Base-by-base conservation (phyloP, 2,113 vertebrate genomes). In the Sialia sialis region DNA sequence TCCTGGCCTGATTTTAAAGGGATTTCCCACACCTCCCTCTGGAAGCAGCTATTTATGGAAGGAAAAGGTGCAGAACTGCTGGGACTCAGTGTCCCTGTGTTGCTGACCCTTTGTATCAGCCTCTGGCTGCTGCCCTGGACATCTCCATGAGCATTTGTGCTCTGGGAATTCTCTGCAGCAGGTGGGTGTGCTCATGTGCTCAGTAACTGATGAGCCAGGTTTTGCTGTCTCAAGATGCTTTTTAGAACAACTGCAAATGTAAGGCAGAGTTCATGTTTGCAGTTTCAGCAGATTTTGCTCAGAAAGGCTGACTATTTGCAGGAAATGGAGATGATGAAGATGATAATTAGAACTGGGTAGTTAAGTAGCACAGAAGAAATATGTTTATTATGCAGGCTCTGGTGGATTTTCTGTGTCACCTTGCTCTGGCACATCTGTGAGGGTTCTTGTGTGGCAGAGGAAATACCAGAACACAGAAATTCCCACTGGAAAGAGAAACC, bases 1-100 rank as follows among this genome's bases (percentile, higher is more conserved):
- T 96, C 81, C 91, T 95, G 92, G 94, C 91, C 13, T 23, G 9
- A 29, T 58, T 93, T 96, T 85, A n/a, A 46, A 79, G 51, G 75
- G 39, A 30, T 69, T 92, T 67, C 5, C 44, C 10, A 18, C 10
- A 12, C 9, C 60, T 17, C 34, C 19, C 39, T 64, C 62, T 16
- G 43, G 30, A 82, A 72, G 58, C 48, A 79, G 60, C 69, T 72
- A 0, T 70, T 93, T 41, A 17, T 90, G 60, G 93, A 93, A 95
- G 80, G 87, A 74, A 34, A 83, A 91, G 79, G 5, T 93, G 67
- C 74, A 84, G 69, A 90, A 41, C 75, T 88, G 22, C 51, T 87
- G 16, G 46, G 85, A 60, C 84, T 97, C 78, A 60, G 0, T 62
- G 91, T 21, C 72, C 8, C 95, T 66, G 41, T 38, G 20, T 49